Conservation (phyloP, 2,797 vertebrate species). For the Acipenser oxyrinchus region DNA sequence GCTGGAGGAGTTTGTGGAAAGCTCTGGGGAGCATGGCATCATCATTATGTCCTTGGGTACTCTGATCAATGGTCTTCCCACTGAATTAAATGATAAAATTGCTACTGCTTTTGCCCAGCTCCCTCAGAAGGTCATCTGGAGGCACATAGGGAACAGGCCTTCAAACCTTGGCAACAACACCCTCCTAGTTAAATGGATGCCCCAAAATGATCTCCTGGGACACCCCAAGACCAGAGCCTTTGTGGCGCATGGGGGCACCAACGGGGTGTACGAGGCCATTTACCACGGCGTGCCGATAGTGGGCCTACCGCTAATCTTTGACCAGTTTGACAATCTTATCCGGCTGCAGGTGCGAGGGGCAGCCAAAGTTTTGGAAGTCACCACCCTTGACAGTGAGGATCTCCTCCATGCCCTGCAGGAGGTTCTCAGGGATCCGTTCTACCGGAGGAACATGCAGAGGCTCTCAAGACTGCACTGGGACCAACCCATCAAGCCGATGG, state of each 20-base stretch:
- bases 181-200: slow-evolving; percentile 52
- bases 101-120: slow-evolving; percentile 54
- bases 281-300: slow-evolving; percentile 56
- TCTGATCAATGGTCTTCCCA: slow-evolving; percentile 41
- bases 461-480: slow-evolving; percentile 43
- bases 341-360: slow-evolving; percentile 6
- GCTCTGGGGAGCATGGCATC: slow-evolving; percentile 57
- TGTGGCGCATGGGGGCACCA: slow-evolving; percentile 52
- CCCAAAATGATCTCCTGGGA: slow-evolving; percentile 59
- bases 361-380: background rate
- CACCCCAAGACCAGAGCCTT: slow-evolving; percentile 56
- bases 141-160: slow-evolving; percentile 44
- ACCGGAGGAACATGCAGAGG: background rate
- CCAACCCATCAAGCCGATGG: slow-evolving; percentile 38
- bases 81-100: slow-evolving; percentile 38
- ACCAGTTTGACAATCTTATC: slow-evolving; percentile 34
- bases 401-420: slow-evolving; percentile 1
- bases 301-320: slow-evolving; percentile 54
- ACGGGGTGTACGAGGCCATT: slow-evolving; percentile 57
- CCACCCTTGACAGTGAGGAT: background rate
- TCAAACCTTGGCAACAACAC: slow-evolving; percentile 55
- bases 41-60: slow-evolving; percentile 66
- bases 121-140: slow-evolving; percentile 63
- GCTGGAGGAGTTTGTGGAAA: slow-evolving; percentile 55
- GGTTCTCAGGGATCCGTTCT: background rate